Percentiles rank a stretch among this genome's conserved stretches.
phyloP scores from a whole-genome alignment of 1,140 invertebrate species.

The Zaprionus tsacasi region DNA sequence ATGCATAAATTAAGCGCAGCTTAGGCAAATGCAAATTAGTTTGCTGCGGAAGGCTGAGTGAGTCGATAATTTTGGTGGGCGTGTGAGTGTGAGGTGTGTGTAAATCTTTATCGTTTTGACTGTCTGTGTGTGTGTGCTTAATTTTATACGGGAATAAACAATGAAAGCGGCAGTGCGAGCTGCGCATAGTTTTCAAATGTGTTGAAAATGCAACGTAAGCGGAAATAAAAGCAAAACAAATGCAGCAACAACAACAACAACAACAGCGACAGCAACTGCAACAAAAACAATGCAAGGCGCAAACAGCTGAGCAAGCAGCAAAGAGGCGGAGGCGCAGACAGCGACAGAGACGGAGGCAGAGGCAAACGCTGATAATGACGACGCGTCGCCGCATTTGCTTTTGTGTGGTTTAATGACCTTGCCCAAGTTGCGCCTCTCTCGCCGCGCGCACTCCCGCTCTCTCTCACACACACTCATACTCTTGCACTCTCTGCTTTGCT shows the following conservation, averaged over 20 bases:
- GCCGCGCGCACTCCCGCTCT: constrained; percentile 40
- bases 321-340: too few species aligned
- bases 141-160: constrained; percentile 24
- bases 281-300: constrained; percentile 25
- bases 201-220: constrained; percentile 69
- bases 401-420: constrained; percentile 80
- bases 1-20: constrained; percentile 70
- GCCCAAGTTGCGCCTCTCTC: constrained; percentile 64
- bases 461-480: constrained; percentile 13
- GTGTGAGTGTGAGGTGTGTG: constrained; percentile 8
- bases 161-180: constrained; percentile 14
- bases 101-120: neutral
- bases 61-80: constrained; percentile 52
- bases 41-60: constrained; percentile 21
- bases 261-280: constrained; percentile 51
- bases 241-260: constrained; percentile 51
- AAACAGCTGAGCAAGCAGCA: constrained; percentile 62
- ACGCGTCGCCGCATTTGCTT: constrained; percentile 41
- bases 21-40: constrained; percentile 65
- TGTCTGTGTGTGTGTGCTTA: constrained; percentile 3
- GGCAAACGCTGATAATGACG: constrained; percentile 46
- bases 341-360: constrained; percentile 1
- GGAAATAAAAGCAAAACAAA: constrained; percentile 72
- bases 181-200: constrained; percentile 27
- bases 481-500: constrained; percentile 38